These are phyloP conservation scores for Hypselothyrea guttata DNA, from an alignment of 2,888 invertebrate genomes.

Conservation along the genomic window DNA sequence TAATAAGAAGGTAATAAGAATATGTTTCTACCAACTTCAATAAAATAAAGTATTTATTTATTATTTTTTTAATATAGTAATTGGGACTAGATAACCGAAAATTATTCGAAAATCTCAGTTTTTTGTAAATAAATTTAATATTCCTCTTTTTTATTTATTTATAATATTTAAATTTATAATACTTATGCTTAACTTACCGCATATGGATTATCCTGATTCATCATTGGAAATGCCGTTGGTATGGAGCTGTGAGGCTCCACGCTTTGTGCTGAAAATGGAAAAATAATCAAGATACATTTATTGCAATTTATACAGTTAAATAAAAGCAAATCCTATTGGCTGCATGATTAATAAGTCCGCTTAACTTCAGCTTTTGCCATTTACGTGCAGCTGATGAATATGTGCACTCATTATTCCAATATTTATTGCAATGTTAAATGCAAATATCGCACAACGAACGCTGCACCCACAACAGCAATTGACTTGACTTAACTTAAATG, in stretches of 20 bases:
- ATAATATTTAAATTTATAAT: background rate
- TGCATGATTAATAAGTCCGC: background rate
- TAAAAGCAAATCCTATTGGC: background rate
- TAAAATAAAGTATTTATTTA: too few relatives aligned
- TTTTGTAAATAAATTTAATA: too few relatives aligned
- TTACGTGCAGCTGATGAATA: constrained; percentile 4
- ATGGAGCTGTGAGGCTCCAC: constrained; percentile 15
- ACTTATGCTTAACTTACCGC: constrained; percentile 68
- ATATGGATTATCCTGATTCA: constrained; percentile 81
- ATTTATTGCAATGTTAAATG: constrained; percentile 28
- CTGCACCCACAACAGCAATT: constrained; percentile 37
- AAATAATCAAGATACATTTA: constrained; percentile 6
- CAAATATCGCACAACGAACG: constrained; percentile 6
- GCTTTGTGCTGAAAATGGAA: constrained; percentile 40
- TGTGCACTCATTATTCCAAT: constrained; percentile 26
- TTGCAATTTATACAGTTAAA: constrained; percentile 3
- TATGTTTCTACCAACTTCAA: too few relatives aligned
- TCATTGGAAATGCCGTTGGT: constrained; percentile 59
- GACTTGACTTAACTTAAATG: constrained; percentile 23
- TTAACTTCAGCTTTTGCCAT: constrained; percentile 10
- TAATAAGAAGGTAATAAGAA: too few relatives aligned
- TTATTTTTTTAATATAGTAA: too few relatives aligned
- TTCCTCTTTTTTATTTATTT: too few relatives aligned
- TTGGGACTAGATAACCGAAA: too few relatives aligned
- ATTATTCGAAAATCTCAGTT: too few relatives aligned